Evolutionary conservation across 1,140 invertebrate species (phyloP), one percentile per base, ranked within the genome.

Genomic region (Zophobas morio): DNA sequence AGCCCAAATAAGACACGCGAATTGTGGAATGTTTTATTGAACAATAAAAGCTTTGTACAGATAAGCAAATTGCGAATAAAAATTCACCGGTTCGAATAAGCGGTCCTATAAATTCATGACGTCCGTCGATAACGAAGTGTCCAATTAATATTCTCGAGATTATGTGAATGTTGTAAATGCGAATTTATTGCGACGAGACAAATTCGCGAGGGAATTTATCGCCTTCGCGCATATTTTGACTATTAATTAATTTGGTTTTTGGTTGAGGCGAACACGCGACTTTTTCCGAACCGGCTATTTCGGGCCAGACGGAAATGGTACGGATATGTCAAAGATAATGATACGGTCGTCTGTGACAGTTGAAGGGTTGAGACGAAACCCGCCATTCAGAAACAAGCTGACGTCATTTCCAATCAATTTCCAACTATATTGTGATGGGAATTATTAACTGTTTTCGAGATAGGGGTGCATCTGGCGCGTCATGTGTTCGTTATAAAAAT

Each of bases 121-220:
- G 70, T 34, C 37, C n/a, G 33, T 72, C 70, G 70, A 72, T 72
- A 72, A 72, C 70, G 49, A 4, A 51, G n/a, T 20, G 70, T 53
- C 40, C 37, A 77, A 54, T 77, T 73, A 77, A 77, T 73, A 77
- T 72, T 77, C 63, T 56, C 49, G 37, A 77, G 75, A 77, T 77
- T 70, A 72, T 77, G n/a, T 47, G 8, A 76, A 47, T 46, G 60
- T 33, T 39, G 42, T 47, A 36, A 51, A 76, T 66, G 40, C 49
- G 75, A 77, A 77, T 77, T 77, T 77, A 77, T 77, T 71, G 47
- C 66, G 46, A 33, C 6, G 40, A 39, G 75, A 77, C 66, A 53
- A 70, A 77, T 77, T 77, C 72, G 73, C 53, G 72, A 53, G 6
- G 51, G 2, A 57, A 77, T 72, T 77, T 77, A 76, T 71, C 46